These are phyloP conservation scores for Drosophila chauvacae DNA, from an alignment of 1,140 invertebrate genomes.

Conservation along the genomic window DNA sequence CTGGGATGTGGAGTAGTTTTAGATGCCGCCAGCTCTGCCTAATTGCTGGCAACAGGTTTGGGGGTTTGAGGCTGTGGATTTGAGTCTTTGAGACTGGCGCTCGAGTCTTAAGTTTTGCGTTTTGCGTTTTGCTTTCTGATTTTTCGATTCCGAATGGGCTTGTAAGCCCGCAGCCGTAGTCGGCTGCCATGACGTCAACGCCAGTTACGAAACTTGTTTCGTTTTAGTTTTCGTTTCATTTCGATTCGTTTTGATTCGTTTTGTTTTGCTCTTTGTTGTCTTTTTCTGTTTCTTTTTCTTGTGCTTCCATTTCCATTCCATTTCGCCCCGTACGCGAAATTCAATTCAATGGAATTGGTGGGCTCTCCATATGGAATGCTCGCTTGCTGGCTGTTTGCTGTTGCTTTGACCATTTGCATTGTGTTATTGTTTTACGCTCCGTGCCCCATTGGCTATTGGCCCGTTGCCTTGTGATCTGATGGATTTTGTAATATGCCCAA, in stretches of 20 bases:
- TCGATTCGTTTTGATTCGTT: constrained; percentile 30
- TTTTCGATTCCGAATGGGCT: constrained; percentile 61
- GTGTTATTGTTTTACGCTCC: constrained; percentile 59
- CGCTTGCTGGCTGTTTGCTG: constrained; percentile 22
- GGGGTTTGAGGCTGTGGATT: constrained; percentile 43
- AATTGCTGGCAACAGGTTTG: constrained; percentile 79
- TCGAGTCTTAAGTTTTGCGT: constrained; percentile 28
- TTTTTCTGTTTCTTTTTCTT: constrained; percentile 12
- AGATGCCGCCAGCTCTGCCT: constrained; percentile 70
- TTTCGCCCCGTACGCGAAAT: constrained; percentile 67
- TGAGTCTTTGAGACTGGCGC: constrained; percentile 13
- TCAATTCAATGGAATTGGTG: constrained; percentile 73
- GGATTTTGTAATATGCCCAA: constrained; percentile 70
- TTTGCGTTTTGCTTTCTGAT: constrained; percentile 63
- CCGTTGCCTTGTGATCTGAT: constrained; percentile 41
- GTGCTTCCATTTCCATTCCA: constrained; percentile 45
- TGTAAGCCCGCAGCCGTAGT: constrained; percentile 37
- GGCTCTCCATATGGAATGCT: constrained; percentile 35
- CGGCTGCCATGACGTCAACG: constrained; percentile 78
- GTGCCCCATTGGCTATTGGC: constrained; percentile 42
- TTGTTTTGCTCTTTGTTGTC: constrained; percentile 54
- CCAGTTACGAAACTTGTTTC: constrained; percentile 83
- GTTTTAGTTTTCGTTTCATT: constrained; percentile 63
- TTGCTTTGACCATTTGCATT: constrained; percentile 64
- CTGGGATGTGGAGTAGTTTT: constrained; percentile 67